Evolutionary conservation across 2,888 invertebrate species (phyloP).

Genomic region (Leuctra nigra): DNA sequence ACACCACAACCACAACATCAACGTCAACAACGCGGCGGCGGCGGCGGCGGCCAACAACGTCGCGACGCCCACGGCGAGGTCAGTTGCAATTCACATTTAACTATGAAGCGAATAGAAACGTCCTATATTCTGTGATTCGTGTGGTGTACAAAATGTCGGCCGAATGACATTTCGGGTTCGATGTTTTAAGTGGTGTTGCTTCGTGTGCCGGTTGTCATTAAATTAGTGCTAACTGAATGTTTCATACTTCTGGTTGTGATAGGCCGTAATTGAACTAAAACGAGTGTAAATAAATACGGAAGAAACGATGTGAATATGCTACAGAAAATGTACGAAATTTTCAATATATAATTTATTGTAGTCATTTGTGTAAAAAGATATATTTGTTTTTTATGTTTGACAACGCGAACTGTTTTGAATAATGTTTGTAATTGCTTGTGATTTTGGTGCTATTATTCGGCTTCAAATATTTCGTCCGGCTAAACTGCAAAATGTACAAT

Average conservation of each 20-base stretch:
- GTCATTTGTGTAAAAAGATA: constrained; percentile 5
- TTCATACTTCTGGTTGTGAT: too few relatives aligned
- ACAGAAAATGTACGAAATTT: constrained; percentile 1
- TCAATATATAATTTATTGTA: constrained; percentile 16
- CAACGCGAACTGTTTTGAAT: constrained; percentile 17
- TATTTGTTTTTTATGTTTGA: constrained; percentile 10
- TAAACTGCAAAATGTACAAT: constrained; percentile 20
- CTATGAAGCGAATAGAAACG: neutral
- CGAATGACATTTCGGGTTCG: too few relatives aligned
- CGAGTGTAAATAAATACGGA: neutral
- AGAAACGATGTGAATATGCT: constrained; percentile 14
- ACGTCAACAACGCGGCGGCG: constrained; percentile 44
- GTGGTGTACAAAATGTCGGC: too few relatives aligned
- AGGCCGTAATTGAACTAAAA: too few relatives aligned
- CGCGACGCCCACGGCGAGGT: constrained; percentile 54
- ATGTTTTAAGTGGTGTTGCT: too few relatives aligned
- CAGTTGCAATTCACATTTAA: constrained; percentile 72
- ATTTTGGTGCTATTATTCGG: constrained; percentile 28
- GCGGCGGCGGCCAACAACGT: constrained; percentile 43
- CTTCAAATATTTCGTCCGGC: constrained; percentile 24
- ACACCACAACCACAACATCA: constrained; percentile 46
- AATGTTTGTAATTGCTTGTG: constrained; percentile 25
- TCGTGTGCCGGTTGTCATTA: too few relatives aligned
- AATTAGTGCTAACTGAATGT: too few relatives aligned
- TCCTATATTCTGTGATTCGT: constrained; percentile 14